A percentile compares a stretch with the other conserved stretches of the same genome.
Conservation (phyloP, 2,888 invertebrate genomes). For the Eudasyphora cyanicolor region DNA sequence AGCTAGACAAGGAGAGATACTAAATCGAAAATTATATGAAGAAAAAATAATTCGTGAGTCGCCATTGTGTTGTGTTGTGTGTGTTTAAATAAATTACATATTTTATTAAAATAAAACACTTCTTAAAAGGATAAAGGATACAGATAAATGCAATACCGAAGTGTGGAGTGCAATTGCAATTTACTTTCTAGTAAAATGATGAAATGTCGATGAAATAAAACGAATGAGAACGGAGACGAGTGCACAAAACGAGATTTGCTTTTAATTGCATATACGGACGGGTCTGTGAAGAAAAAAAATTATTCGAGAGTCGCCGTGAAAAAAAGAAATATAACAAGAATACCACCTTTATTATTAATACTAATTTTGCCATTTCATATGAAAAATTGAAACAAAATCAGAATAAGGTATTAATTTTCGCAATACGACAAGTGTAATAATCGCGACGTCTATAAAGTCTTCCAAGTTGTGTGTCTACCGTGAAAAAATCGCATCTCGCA, state of each 20-base stretch:
- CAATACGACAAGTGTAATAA: constrained; percentile 31
- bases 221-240: too few relatives aligned
- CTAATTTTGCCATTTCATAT: constrained; percentile 17
- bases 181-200: constrained; percentile 39
- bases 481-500: constrained; percentile 21
- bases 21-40: too few relatives aligned
- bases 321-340: constrained; percentile 63
- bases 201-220: constrained; percentile 49
- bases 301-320: constrained; percentile 68
- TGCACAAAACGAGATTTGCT: constrained; percentile 43
- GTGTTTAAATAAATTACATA: constrained; percentile 52
- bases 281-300: constrained; percentile 54
- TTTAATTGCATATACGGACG: constrained; percentile 54
- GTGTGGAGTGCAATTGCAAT: constrained; percentile 8
- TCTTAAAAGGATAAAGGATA: constrained; percentile 31
- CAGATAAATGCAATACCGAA: neutral
- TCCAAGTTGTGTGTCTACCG: constrained; percentile 50
- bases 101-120: constrained; percentile 46
- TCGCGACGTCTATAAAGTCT: constrained; percentile 44
- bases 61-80: constrained; percentile 69
- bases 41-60: too few relatives aligned
- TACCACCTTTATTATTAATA: constrained; percentile 20
- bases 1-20: too few relatives aligned
- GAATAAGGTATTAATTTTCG: neutral
- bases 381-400: constrained; percentile 6